Percentiles rank a stretch among this genome's conserved stretches.
Evolutionary conservation across 2,113 vertebrate species (phyloP).

Genomic region (Pseudolaguvia tuberculata): DNA sequence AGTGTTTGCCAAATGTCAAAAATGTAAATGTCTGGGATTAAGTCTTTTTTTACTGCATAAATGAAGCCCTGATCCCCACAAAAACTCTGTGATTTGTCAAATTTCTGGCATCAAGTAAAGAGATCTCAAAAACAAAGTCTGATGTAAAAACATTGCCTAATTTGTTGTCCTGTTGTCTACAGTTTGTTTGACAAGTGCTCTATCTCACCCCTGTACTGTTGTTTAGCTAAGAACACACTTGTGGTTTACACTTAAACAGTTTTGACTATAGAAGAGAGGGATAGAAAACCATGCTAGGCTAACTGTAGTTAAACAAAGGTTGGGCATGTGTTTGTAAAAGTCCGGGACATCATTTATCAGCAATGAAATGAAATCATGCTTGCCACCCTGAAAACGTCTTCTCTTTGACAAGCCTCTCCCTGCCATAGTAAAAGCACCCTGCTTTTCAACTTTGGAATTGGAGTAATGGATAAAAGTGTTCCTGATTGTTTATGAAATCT

Average conservation of each 20-base stretch:
- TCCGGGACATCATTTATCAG: conserved; percentile 57
- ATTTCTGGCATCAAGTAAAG: conserved; percentile 12
- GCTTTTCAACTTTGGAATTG: conserved; percentile 52
- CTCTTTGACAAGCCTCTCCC: conserved; percentile 56
- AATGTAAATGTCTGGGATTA: too few species aligned
- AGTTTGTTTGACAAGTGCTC: conserved; percentile 4
- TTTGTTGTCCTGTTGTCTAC: conserved; percentile 15
- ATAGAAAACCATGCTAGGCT: conserved; percentile 14
- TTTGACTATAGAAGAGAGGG: conserved; percentile 15
- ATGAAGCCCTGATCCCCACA: too few species aligned
- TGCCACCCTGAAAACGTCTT: conserved; percentile 55
- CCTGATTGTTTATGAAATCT: conserved; percentile 66
- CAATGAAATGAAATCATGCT: conserved; percentile 56
- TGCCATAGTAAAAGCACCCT: conserved; percentile 49
- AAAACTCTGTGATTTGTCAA: neutral
- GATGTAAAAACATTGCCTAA: conserved; percentile 25
- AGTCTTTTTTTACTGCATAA: too few species aligned
- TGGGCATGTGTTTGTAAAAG: conserved; percentile 40
- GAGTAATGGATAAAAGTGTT: conserved; percentile 66
- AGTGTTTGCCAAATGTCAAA: too few species aligned
- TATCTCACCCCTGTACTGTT: neutral
- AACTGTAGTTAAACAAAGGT: conserved; percentile 3
- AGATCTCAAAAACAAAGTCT: conserved; percentile 6
- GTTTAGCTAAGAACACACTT: conserved; percentile 15
- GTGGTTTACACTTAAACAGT: conserved; percentile 23